phyloP scores from a whole-genome alignment of 2,888 invertebrate genomes.

The Gibbula magus region DNA sequence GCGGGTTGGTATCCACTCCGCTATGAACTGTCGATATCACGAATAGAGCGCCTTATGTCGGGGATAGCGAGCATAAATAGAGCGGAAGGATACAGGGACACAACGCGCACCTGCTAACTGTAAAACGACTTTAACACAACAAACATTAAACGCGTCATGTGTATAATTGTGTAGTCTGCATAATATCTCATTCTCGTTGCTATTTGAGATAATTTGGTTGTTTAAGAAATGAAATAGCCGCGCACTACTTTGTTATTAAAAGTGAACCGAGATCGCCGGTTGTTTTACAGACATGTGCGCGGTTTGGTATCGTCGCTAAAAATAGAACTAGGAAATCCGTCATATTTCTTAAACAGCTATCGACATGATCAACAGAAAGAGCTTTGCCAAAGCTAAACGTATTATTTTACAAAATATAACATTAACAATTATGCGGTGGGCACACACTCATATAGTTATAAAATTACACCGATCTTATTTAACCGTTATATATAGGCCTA shows the following conservation, averaged over 20 bases:
- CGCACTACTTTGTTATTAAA: conserved; percentile 14
- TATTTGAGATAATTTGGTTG: neutral
- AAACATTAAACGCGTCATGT: no score
- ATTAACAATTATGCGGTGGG: no score
- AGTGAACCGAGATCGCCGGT: neutral
- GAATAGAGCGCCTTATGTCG: neutral
- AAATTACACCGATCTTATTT: no score
- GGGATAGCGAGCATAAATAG: neutral
- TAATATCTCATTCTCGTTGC: neutral
- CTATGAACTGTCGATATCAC: neutral
- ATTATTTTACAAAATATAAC: no score
- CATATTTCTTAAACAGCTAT: neutral
- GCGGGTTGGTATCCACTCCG: conserved; percentile 8
- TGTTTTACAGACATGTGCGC: conserved; percentile 5
- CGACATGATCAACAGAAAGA: no score
- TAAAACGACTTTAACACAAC: no score
- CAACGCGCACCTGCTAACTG: neutral
- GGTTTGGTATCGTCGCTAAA: neutral
- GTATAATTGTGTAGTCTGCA: no score
- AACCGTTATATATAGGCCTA: no score
- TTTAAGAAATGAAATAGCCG: neutral
- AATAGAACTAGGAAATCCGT: conserved; percentile 16
- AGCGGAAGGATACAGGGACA: neutral
- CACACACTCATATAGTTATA: no score
- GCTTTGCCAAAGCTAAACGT: no score